These are phyloP conservation scores for Pomacea canaliculata DNA, from an alignment of 2,888 invertebrate genomes.

Conservation along the genomic window DNA sequence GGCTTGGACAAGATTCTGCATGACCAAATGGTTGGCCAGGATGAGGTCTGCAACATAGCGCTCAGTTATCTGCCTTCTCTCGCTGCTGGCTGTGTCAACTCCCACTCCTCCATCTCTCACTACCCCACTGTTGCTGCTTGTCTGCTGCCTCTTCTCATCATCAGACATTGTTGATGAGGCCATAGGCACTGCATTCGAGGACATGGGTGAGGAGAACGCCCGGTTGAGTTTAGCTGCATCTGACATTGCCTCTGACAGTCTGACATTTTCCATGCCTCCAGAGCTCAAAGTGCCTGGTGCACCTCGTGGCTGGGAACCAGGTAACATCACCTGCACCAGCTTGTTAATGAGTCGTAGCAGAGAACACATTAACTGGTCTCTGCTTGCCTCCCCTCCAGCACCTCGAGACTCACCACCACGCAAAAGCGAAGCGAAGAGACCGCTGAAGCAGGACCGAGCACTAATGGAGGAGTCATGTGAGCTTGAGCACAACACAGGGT, in stretches of 20 bases:
- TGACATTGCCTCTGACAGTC: conserved; percentile 46
- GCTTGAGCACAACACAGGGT: conserved; percentile 61
- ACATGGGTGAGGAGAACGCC: conserved; percentile 48
- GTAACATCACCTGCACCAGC: conserved; percentile 44
- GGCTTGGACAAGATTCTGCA: conserved; percentile 85
- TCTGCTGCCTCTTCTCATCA: conserved; percentile 65
- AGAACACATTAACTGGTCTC: conserved; percentile 65
- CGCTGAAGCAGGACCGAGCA: conserved; percentile 77
- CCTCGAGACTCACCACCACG: conserved; percentile 73
- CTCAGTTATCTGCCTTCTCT: conserved; percentile 26
- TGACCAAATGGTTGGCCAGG: conserved; percentile 75
- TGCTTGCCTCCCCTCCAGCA: conserved; percentile 55
- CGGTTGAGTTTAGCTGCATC: conserved; percentile 58
- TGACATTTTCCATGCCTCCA: conserved; percentile 15
- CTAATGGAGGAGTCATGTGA: conserved; percentile 70
- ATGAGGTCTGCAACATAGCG: conserved; percentile 62
- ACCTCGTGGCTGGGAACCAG: conserved; percentile 25
- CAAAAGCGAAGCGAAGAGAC: conserved; percentile 80
- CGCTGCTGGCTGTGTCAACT: conserved; percentile 6
- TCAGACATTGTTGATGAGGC: conserved; percentile 48
- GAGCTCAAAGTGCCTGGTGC: conserved; percentile 16
- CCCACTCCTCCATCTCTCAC: conserved; percentile 12
- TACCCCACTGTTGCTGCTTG: conserved; percentile 9
- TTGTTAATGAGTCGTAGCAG: conserved; percentile 63
- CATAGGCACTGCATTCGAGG: conserved; percentile 32